phyloP scores from a whole-genome alignment of 2,113 vertebrate species.

The Mixornis gularis region DNA sequence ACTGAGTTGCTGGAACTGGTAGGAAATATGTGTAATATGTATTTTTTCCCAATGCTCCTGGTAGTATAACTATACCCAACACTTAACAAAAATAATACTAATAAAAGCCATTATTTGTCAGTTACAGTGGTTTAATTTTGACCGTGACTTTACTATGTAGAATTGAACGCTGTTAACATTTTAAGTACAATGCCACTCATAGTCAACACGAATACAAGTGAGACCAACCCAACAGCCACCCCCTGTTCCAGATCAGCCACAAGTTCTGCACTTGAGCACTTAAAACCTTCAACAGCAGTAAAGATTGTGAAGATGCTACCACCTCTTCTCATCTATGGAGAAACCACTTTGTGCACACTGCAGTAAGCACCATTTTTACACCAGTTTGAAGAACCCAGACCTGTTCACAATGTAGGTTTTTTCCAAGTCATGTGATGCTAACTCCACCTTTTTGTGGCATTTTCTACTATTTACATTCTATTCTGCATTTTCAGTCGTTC shows the following conservation, averaged over 20 bases:
- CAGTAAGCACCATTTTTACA: neutral
- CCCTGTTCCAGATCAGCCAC: neutral
- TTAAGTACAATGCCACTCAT: neutral
- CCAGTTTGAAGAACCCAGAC: neutral
- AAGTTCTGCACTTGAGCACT: neutral
- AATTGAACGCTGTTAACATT: neutral
- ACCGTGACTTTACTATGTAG: neutral
- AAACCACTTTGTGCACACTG: neutral
- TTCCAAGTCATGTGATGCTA: rapidly evolving
- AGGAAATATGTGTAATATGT: rapidly evolving
- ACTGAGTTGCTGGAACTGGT: rapidly evolving
- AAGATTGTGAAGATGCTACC: neutral
- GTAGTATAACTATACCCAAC: rapidly evolving
- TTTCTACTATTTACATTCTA: neutral
- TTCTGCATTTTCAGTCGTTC: neutral
- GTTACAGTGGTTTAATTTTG: neutral
- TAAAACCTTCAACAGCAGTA: neutral
- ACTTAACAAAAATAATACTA: neutral
- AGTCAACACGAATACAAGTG: neutral
- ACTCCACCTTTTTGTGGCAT: neutral
- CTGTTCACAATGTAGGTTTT: neutral
- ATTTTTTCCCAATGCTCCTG: neutral
- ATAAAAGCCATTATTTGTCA: neutral
- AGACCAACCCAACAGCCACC: neutral
- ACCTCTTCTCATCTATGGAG: neutral